phyloP scores from a whole-genome alignment of 2,113 vertebrate genomes.

The Apteryx owenii region DNA sequence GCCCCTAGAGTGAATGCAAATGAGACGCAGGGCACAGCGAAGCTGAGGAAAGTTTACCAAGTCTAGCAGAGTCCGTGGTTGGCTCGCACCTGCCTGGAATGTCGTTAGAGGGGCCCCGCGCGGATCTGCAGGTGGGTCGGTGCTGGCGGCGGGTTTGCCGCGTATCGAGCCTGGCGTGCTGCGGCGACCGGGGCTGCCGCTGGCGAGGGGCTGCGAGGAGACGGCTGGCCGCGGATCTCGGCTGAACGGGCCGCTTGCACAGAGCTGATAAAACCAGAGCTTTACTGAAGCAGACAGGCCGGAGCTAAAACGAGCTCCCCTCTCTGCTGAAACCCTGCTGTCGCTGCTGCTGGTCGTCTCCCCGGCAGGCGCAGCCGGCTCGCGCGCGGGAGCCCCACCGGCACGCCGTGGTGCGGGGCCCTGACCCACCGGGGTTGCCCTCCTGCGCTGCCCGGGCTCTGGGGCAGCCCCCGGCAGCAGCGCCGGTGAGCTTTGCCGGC shows the following conservation, averaged over 20 bases:
- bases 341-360: constrained; percentile 64
- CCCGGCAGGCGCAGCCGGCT: constrained; percentile 38
- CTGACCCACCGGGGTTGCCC: not conserved
- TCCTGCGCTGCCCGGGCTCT: not conserved
- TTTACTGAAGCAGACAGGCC: constrained; percentile 75
- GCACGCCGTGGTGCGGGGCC: too few relatives aligned
- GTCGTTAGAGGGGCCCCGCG: not conserved
- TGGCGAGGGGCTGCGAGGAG: constrained; percentile 72
- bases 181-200: constrained; percentile 57
- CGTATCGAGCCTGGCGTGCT: constrained; percentile 49
- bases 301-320: constrained; percentile 59
- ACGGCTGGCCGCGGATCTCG: constrained; percentile 67
- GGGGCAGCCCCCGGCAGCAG: not conserved
- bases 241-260: constrained; percentile 73
- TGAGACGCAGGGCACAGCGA: not conserved
- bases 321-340: constrained; percentile 62
- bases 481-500: too few relatives aligned
- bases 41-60: constrained; percentile 53
- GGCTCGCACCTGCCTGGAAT: constrained; percentile 23
- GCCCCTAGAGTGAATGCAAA: constrained; percentile 56
- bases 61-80: constrained; percentile 43
- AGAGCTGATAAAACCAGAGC: constrained; percentile 76
- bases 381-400: constrained; percentile 46
- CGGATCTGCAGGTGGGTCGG: constrained; percentile 67
- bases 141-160: constrained; percentile 67